Base-by-base conservation (phyloP, 2,888 invertebrate genomes). In the Trypoxylon attenuatum region DNA sequence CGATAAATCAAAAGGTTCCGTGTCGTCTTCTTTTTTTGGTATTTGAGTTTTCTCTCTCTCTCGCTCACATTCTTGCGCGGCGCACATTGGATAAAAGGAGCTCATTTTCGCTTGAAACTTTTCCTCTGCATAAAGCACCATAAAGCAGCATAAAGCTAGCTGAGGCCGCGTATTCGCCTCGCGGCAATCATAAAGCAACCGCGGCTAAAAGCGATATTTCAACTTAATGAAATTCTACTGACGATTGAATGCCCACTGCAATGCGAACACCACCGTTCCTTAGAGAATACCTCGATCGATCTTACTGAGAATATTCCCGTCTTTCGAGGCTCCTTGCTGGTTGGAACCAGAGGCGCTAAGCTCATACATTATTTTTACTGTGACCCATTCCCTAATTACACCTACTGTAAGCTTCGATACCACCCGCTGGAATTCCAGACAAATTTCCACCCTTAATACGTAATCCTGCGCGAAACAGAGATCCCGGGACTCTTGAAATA, bases 221-320 rank as follows among this genome's bases (percentile, higher is more conserved):
- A 13, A 15, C 16, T 45, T 54, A 54, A 54, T 54, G 54, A 54
- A 54, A 54, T 54, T 54, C 43, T 19, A 45, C 8, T 29, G n/a
- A 21, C 19, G 33, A 23, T 21, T 22, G 33, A 18, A 45, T 54
- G 22, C 15, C 33, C 22, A 19, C 29, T 29, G 19, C 43, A 54
- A 43, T 45, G 33, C 22, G 27, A 33, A n/a, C 19, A 21, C n/a
- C 22, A 16, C 5, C 19, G 22, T 5, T 19, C 16, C 6, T 2
- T 2, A 2, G 6, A 6, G 15, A 33, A 10, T 29, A 13, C 22
- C 10, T 27, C n/a, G n/a, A 50, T 38, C 8, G 6, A 25, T 50
- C 23, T 45, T n/a, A n/a, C n/a, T 6, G 5, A 2, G 21, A 19
- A 19, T 21, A 43, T 10, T 43, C 2, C 19, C n/a, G 21, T 1